Conservation (phyloP, 2,797 vertebrate species). For the Schizopygopsis pylzovi region DNA sequence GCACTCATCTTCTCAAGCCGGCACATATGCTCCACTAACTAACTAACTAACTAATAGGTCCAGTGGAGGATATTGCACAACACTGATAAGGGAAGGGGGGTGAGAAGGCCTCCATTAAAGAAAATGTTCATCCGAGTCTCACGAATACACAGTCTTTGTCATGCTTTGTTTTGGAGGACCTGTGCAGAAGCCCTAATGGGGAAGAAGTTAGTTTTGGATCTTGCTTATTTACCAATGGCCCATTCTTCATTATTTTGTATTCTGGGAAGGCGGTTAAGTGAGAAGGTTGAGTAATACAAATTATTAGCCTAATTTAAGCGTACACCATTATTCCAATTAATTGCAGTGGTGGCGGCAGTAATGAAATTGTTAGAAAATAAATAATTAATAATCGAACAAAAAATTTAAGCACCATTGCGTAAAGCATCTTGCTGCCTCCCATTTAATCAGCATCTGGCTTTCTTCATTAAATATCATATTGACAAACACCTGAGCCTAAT, state of each 20-base stretch:
- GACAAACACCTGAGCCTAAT: conserved; percentile 37
- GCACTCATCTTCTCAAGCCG: not conserved
- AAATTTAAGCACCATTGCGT: conserved; percentile 52
- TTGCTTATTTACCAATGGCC: not conserved
- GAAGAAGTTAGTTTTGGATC: not conserved
- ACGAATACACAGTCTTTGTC: not conserved
- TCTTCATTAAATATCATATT: conserved; percentile 11
- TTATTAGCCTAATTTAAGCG: not conserved
- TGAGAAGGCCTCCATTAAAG: not conserved
- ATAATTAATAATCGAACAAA: conserved; percentile 59
- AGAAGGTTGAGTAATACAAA: not conserved
- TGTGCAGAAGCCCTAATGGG: not conserved
- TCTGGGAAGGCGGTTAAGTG: not conserved
- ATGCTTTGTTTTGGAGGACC: not conserved
- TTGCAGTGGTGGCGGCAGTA: not conserved
- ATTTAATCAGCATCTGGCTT: conserved; percentile 58
- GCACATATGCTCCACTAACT: not conserved
- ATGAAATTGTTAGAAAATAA: conserved; percentile 52
- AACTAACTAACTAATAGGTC: not conserved
- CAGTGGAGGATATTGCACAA: not conserved
- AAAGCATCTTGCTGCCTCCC: conserved; percentile 66
- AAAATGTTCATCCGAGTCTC: not conserved
- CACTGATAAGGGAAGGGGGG: not conserved
- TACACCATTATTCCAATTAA: not conserved
- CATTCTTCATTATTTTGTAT: not conserved